phyloP scores from a whole-genome alignment of 1,140 invertebrate genomes.

The Lucilia sericata region DNA sequence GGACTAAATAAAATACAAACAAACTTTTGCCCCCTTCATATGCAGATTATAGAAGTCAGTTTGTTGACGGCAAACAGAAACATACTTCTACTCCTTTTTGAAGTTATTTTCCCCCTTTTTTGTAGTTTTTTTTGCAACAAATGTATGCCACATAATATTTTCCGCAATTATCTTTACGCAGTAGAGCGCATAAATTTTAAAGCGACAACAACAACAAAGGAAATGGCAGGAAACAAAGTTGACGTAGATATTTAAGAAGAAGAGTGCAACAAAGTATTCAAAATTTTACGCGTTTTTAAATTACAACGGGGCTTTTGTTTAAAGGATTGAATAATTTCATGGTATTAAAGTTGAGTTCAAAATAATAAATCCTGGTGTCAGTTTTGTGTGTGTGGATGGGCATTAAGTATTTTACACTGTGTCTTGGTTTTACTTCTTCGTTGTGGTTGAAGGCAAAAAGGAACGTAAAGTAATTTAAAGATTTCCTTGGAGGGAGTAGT shows the following conservation, averaged over 20 bases:
- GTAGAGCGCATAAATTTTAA: slow-evolving; percentile 26
- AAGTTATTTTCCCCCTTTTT: slow-evolving; percentile 17
- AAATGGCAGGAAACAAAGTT: neutral
- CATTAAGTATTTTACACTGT: too few relatives aligned
- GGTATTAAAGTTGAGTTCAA: neutral
- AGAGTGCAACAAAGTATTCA: slow-evolving; percentile 18
- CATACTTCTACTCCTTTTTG: neutral
- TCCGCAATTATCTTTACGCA: slow-evolving; percentile 23
- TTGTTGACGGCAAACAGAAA: neutral
- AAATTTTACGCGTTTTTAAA: slow-evolving; percentile 20
- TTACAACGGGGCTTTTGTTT: slow-evolving; percentile 13
- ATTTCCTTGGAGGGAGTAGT: too few relatives aligned
- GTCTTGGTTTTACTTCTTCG: too few relatives aligned
- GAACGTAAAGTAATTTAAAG: too few relatives aligned
- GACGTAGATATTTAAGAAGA: neutral
- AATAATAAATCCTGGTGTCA: too few relatives aligned
- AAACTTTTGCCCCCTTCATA: slow-evolving; percentile 14
- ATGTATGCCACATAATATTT: neutral
- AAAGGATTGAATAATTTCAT: slow-evolving; percentile 10
- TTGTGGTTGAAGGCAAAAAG: too few relatives aligned
- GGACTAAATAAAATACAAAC: neutral
- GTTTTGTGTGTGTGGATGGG: too few relatives aligned
- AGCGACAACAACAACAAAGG: slow-evolving; percentile 1
- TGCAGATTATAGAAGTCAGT: neutral
- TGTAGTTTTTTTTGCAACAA: neutral